Evolutionary conservation across 2,797 vertebrate species (phyloP).

Genomic region (Centroberyx gerrardi): DNA sequence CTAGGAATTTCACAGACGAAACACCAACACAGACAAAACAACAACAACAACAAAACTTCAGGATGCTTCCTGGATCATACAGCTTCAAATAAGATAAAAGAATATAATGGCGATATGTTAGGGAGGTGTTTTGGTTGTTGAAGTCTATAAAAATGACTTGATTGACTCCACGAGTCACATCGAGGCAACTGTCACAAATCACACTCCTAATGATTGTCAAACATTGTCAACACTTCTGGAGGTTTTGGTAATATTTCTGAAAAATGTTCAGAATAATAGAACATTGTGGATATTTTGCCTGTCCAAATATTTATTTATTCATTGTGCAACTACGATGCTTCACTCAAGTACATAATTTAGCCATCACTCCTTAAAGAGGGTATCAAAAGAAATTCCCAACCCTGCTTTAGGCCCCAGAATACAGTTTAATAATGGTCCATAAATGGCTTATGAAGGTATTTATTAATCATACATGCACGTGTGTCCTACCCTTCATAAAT

Average conservation of each 20-base stretch:
- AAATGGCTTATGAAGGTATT: too few species aligned
- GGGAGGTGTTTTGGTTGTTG: background rate
- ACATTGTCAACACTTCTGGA: constrained; percentile 37
- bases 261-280: too few species aligned
- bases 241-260: constrained; percentile 11
- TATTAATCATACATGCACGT: too few species aligned
- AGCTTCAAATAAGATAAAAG: constrained; percentile 7
- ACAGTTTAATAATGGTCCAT: too few species aligned
- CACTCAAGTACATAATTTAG: background rate
- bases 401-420: too few species aligned
- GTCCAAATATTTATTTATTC: constrained; percentile 11
- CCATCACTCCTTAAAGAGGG: background rate
- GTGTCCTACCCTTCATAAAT: too few species aligned
- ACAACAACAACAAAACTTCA: constrained; percentile 22
- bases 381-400: background rate
- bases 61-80: background rate
- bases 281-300: too few species aligned
- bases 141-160: constrained; percentile 42
- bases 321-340: constrained; percentile 11
- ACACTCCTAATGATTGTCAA: constrained; percentile 43
- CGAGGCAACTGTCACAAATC: constrained; percentile 54
- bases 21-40: background rate
- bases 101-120: constrained; percentile 18
- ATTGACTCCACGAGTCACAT: constrained; percentile 21
- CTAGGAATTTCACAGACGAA: background rate